phyloP scores from a whole-genome alignment of 2,888 invertebrate genomes.

The Gisinianus flammeolus region DNA sequence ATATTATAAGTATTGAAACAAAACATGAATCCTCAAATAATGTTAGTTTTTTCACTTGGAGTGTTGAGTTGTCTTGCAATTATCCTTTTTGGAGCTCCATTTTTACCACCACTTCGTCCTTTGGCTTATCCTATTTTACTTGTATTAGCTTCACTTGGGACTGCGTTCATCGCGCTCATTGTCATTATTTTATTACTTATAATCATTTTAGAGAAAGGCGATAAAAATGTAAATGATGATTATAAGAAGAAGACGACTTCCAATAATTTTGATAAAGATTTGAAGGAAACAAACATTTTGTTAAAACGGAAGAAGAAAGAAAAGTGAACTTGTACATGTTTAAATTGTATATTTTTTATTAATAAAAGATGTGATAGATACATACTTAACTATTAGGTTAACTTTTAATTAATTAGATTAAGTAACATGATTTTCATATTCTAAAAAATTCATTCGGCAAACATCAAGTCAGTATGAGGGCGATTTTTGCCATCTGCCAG shows the following conservation, averaged over 20 bases:
- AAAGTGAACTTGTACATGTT: background rate
- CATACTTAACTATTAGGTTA: too few relatives aligned
- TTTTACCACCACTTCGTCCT: conserved; percentile 50
- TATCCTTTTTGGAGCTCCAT: conserved; percentile 55
- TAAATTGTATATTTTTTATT: background rate
- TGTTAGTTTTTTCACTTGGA: conserved; percentile 45
- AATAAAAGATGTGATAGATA: too few relatives aligned
- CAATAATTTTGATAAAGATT: too few relatives aligned
- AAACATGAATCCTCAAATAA: conserved; percentile 39
- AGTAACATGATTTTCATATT: too few relatives aligned
- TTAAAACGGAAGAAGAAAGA: background rate
- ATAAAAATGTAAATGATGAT: background rate
- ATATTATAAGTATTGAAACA: too few relatives aligned
- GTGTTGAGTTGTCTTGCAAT: conserved; percentile 41
- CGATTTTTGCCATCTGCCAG: too few relatives aligned
- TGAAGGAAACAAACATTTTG: too few relatives aligned
- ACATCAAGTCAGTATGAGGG: too few relatives aligned
- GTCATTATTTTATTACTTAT: conserved; percentile 28
- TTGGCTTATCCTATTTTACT: conserved; percentile 45
- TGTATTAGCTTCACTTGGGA: conserved; percentile 44
- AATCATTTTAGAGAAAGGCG: background rate
- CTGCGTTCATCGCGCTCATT: conserved; percentile 50
- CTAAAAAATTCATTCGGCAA: too few relatives aligned
- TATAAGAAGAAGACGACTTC: background rate
- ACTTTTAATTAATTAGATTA: too few relatives aligned